Evolutionary conservation across 2,797 vertebrate genomes (phyloP), one percentile per base, ranked within the genome.

Genomic region (Acipenser ruthenus): DNA sequence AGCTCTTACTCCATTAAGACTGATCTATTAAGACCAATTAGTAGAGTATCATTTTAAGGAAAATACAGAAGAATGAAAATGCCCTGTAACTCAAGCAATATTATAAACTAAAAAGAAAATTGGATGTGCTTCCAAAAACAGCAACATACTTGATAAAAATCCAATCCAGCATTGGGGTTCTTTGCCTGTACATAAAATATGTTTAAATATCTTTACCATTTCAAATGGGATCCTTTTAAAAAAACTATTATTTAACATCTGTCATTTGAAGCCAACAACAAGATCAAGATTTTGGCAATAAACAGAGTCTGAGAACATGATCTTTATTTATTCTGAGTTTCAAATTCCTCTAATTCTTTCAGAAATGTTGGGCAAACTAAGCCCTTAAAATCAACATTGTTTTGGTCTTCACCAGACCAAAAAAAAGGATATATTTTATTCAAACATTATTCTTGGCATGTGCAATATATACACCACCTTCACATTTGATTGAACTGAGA

Each of bases 321-420:
- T 86, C 83, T 87, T 86, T 87, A 81, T 83, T 84, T 74, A 84
- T 81, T 83, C 83, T 83, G 83, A 87, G 82, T 78, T 83, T 76
- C 77, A 82, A 80, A 84, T 88, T 90, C 84, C 80, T 85, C 69
- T 82, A 88, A 84, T 79, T 85, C 75, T 76, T 81, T 74, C 78
- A 81, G 79, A 76, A 59, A 58, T 3, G 9, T 52, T 69, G 72
- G 71, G 69, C 60, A 68, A 73, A 62, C 7, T 56, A 23, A 69
- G 66, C 67, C 8, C 11, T 75, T 62, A 71, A 78, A 75, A 67
- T 79, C 70, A 69, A 74, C 72, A 75, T 79, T 83, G 74, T 75
- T 74, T 72, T 80, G 68, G 70, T 75, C 77, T 75, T 60, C 66
- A 72, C 70, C 71, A 74, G 67, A 69, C 55, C 48, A 51, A 72